These are phyloP conservation scores for Brachionus rotundiformis DNA, from an alignment of 1,140 invertebrate species.

Conservation along the genomic window DNA sequence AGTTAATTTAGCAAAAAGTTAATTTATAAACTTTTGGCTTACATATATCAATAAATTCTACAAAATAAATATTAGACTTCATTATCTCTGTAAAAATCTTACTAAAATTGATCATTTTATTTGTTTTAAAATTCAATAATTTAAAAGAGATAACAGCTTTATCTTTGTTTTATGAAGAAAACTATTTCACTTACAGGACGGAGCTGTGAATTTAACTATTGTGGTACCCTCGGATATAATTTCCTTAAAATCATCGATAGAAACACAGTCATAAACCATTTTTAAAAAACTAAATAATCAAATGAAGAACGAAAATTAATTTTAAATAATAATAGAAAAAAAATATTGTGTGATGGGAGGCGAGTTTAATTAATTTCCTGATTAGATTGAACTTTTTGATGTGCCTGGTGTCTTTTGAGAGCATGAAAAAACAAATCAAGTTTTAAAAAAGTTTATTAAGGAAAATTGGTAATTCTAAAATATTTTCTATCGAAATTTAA, in stretches of 20 bases:
- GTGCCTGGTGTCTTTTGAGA: background rate
- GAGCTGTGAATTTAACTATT: constrained; percentile 2
- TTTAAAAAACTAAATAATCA: background rate
- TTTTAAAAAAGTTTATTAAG: background rate
- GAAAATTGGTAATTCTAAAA: constrained; percentile 13
- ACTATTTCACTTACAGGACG: background rate
- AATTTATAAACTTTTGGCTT: too few species aligned
- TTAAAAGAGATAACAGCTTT: too few species aligned
- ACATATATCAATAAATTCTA: too few species aligned
- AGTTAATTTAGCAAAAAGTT: too few species aligned
- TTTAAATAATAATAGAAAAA: too few species aligned
- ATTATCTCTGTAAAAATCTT: too few species aligned
- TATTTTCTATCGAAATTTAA: background rate
- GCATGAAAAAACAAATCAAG: background rate
- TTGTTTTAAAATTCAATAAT: too few species aligned
- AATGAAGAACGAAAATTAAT: background rate
- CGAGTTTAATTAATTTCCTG: background rate
- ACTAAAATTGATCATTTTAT: too few species aligned
- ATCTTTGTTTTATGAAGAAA: too few species aligned
- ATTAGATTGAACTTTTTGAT: background rate
- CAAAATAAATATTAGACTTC: too few species aligned
- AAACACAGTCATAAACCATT: constrained; percentile 40
- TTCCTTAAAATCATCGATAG: constrained; percentile 28
- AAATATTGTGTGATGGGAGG: too few species aligned
- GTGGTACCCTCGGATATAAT: background rate